Percentiles rank a stretch among this genome's conserved stretches.
These are phyloP conservation scores for Palythoa heliodiscus DNA, from an alignment of 92 coral and sea anemone genomes.

Conservation along the genomic window DNA sequence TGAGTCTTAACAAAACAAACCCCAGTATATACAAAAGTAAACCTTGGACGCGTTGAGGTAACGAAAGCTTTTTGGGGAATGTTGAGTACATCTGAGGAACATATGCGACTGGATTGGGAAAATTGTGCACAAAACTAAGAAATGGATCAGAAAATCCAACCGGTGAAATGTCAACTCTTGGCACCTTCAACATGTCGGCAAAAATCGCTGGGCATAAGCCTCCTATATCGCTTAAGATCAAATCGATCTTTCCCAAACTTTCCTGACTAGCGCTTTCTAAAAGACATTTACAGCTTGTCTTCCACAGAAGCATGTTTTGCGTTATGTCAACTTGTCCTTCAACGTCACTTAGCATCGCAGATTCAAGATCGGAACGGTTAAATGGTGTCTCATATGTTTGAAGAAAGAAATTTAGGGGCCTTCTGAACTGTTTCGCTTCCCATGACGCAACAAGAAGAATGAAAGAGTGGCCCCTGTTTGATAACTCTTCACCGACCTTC, in stretches of 20 bases:
- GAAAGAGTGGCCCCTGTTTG: conserved; percentile 63
- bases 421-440: conserved; percentile 43
- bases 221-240: conserved; percentile 78
- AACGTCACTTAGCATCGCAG: conserved; percentile 57
- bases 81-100: conserved; percentile 65
- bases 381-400: conserved; percentile 58
- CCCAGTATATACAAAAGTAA: conserved; percentile 58
- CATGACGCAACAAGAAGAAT: conserved; percentile 67
- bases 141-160: conserved; percentile 74
- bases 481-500: conserved; percentile 76
- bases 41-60: conserved; percentile 60
- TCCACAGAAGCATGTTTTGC: conserved; percentile 54
- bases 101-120: conserved; percentile 69
- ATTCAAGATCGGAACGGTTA: conserved; percentile 51
- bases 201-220: conserved; percentile 71
- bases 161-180: conserved; percentile 78
- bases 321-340: conserved; percentile 53
- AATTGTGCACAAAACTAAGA: conserved; percentile 70
- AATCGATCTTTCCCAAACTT: conserved; percentile 43
- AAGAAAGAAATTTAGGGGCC: neutral
- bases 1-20: conserved; percentile 38
- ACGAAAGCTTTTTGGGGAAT: conserved; percentile 57
- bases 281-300: conserved; percentile 62
- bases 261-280: conserved; percentile 42
- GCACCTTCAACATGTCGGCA: conserved; percentile 71